These are phyloP conservation scores for Apolygus lucorum DNA, from an alignment of 1,140 invertebrate genomes.

Conservation along the genomic window DNA sequence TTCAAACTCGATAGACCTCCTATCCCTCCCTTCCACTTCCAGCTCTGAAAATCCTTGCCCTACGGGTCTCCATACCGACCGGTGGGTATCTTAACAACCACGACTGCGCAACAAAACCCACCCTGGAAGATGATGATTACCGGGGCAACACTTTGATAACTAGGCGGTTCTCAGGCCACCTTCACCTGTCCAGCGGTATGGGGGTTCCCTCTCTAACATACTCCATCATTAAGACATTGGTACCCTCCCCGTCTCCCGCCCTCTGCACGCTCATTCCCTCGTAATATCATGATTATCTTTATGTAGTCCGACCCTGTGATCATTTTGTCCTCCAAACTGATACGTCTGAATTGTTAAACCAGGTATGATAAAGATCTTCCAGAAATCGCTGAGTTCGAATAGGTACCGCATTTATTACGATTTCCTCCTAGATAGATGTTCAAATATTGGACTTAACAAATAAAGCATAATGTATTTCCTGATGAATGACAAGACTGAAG, in stretches of 20 bases:
- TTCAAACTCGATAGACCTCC: background rate
- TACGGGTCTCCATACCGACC: background rate
- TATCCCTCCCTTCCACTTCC: background rate
- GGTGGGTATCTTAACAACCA: background rate
- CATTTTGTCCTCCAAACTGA: background rate
- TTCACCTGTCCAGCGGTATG: background rate
- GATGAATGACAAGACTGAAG: no score
- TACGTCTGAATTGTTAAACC: no score
- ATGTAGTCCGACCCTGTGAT: background rate
- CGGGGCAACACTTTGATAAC: background rate
- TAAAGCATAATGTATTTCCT: no score
- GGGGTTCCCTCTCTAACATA: background rate
- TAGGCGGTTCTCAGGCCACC: background rate
- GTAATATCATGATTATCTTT: background rate
- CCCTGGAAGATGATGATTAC: background rate
- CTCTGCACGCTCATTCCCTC: background rate
- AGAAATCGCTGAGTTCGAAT: no score
- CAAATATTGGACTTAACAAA: no score
- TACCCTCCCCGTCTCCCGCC: background rate
- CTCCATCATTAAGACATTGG: background rate
- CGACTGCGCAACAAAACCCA: background rate
- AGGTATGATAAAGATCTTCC: no score
- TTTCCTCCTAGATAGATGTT: no score
- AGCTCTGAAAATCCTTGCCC: background rate
- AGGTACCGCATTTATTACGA: no score